These are phyloP conservation scores for Diorhabda carinulata DNA, from an alignment of 1,140 invertebrate species.

Conservation along the genomic window DNA sequence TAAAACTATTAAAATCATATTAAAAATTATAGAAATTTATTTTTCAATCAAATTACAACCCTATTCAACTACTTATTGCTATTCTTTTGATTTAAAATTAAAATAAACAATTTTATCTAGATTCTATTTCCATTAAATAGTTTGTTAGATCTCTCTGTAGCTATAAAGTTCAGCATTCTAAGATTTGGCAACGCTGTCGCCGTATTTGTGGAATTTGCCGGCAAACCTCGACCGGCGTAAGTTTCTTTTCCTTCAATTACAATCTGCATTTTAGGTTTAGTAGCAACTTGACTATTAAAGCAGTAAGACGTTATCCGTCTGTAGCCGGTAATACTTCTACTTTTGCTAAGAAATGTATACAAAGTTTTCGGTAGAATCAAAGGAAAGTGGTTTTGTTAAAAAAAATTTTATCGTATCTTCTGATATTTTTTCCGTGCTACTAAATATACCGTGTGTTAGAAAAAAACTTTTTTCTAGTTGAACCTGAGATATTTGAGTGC, in stretches of 20 bases:
- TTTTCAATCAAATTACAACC: too few relatives aligned
- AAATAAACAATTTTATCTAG: too few relatives aligned
- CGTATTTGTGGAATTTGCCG: not conserved
- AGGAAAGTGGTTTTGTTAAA: conserved; percentile 46
- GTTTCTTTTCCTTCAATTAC: conserved; percentile 13
- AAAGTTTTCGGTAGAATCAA: conserved; percentile 44
- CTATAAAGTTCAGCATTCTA: not conserved
- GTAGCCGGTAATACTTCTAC: conserved; percentile 28
- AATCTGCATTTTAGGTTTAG: conserved; percentile 23
- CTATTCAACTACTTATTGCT: too few relatives aligned
- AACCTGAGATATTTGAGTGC: conserved; percentile 28
- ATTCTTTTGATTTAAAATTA: too few relatives aligned
- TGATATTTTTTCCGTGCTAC: conserved; percentile 40
- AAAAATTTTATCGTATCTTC: conserved; percentile 38
- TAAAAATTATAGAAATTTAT: too few relatives aligned
- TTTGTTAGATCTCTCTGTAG: too few relatives aligned
- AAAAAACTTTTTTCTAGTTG: conserved; percentile 45
- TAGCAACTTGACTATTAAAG: conserved; percentile 28
- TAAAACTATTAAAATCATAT: too few relatives aligned
- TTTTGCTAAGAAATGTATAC: conserved; percentile 47
- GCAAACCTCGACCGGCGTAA: conserved; percentile 15
- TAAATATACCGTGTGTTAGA: conserved; percentile 46
- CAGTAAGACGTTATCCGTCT: conserved; percentile 21
- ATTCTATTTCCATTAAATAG: too few relatives aligned
- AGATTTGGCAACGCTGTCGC: not conserved